A percentile compares a stretch with the other conserved stretches of the same genome.
These are phyloP conservation scores for Gallinago stenura DNA, from an alignment of 2,797 vertebrate genomes.

Conservation along the genomic window DNA sequence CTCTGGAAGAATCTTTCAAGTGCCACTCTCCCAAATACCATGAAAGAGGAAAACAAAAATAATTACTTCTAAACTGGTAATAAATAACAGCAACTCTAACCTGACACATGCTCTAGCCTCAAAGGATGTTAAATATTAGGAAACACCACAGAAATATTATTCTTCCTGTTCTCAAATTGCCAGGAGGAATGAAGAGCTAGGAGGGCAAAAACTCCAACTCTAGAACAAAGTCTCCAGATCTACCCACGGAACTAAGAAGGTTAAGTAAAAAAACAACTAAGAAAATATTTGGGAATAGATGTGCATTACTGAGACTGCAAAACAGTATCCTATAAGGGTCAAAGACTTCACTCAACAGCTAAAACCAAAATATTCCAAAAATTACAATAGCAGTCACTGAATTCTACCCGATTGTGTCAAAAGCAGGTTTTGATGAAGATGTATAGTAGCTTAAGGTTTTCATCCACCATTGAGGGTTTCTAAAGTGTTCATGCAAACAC, in stretches of 20 bases:
- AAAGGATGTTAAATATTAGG: slow-evolving; percentile 43
- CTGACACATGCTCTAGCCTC: not conserved
- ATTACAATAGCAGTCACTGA: not conserved
- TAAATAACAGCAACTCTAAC: slow-evolving; percentile 60
- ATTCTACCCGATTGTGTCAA: not conserved
- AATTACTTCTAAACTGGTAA: slow-evolving; percentile 31
- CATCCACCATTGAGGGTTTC: not conserved
- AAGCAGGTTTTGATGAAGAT: not conserved
- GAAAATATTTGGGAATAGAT: slow-evolving; percentile 9
- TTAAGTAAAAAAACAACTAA: not conserved
- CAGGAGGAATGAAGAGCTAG: not conserved
- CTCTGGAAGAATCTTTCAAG: slow-evolving; percentile 56
- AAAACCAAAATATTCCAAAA: not conserved
- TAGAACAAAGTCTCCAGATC: not conserved
- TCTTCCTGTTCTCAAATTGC: slow-evolving; percentile 25
- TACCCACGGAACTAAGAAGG: not conserved
- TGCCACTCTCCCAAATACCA: slow-evolving; percentile 13
- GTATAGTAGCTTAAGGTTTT: not conserved
- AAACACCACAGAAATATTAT: slow-evolving; percentile 29
- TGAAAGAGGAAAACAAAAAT: slow-evolving; percentile 55
- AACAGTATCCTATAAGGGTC: not conserved
- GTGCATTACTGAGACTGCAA: not conserved
- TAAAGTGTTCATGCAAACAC: not conserved
- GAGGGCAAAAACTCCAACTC: not conserved
- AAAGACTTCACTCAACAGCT: not conserved